These are phyloP conservation scores for Leontopithecus rosalia DNA, from an alignment of 2,797 vertebrate genomes.

Conservation along the genomic window DNA sequence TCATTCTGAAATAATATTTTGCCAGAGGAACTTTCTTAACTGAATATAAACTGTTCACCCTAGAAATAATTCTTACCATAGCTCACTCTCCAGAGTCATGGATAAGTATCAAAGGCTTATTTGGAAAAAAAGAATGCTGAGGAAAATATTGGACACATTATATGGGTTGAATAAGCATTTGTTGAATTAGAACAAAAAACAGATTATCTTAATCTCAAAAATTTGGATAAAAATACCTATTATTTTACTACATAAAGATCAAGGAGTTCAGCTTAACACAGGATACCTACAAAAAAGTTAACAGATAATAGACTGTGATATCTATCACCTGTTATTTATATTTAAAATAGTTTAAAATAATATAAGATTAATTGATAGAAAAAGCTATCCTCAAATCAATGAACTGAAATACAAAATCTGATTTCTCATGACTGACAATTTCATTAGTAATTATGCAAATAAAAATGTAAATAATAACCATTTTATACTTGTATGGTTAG, in stretches of 20 bases:
- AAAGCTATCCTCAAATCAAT: not conserved
- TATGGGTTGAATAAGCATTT: not conserved
- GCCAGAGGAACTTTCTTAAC: conserved; percentile 94
- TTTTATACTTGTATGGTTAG: not conserved
- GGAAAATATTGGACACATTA: not conserved
- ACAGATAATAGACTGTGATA: not conserved
- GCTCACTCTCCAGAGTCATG: not conserved
- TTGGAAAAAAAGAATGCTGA: not conserved
- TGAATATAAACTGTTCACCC: conserved; percentile 93
- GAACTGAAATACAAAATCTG: not conserved
- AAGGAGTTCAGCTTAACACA: not conserved
- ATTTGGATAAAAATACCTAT: not conserved
- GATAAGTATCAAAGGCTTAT: not conserved
- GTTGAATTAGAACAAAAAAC: not conserved
- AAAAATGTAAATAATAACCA: not conserved
- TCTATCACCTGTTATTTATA: not conserved
- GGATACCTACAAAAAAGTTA: not conserved
- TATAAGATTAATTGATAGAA: not conserved
- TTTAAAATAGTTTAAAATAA: not conserved
- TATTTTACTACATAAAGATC: not conserved
- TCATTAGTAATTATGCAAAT: not conserved
- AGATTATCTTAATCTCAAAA: not conserved
- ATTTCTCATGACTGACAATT: not conserved
- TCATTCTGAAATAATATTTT: conserved; percentile 91
- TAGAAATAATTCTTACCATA: conserved; percentile 88